Percentiles rank a stretch among this genome's conserved stretches.
These are phyloP conservation scores for Syngnathus scovelli DNA, from an alignment of 2,113 vertebrate species.

Conservation along the genomic window DNA sequence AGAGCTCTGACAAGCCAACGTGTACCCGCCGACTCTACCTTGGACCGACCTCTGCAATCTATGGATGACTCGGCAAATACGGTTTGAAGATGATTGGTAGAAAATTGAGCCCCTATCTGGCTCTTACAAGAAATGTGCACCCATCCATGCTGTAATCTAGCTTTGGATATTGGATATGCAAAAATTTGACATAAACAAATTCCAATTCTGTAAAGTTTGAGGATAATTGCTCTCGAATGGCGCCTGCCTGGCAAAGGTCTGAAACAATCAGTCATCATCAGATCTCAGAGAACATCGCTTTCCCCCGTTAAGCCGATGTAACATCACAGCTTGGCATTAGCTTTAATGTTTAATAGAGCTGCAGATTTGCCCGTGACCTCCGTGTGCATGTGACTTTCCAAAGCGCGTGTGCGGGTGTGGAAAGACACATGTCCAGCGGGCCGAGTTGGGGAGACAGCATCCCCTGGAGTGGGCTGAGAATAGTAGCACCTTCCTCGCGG, in stretches of 20 bases:
- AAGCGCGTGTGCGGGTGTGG: constrained; percentile 3
- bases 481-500: constrained; percentile 57
- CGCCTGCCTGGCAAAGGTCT: neutral
- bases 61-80: neutral
- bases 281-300: constrained; percentile 25
- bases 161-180: neutral
- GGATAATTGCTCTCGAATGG: neutral
- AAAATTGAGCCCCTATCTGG: neutral
- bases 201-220: neutral
- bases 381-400: constrained; percentile 13
- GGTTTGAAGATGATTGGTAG: neutral
- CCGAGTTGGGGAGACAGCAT: constrained; percentile 45
- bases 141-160: neutral
- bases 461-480: constrained; percentile 52
- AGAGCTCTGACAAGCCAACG: neutral
- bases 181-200: neutral
- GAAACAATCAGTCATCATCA: constrained; percentile 15
- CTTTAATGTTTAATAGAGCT: constrained; percentile 30
- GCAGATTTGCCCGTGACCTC: neutral
- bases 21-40: neutral
- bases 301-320: constrained; percentile 20
- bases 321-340: constrained; percentile 22
- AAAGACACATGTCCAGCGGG: constrained; percentile 22
- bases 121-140: neutral
- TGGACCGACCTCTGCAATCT: neutral